Evolutionary conservation across 2,797 vertebrate species (phyloP).

Genomic region (Naso thynnoides): DNA sequence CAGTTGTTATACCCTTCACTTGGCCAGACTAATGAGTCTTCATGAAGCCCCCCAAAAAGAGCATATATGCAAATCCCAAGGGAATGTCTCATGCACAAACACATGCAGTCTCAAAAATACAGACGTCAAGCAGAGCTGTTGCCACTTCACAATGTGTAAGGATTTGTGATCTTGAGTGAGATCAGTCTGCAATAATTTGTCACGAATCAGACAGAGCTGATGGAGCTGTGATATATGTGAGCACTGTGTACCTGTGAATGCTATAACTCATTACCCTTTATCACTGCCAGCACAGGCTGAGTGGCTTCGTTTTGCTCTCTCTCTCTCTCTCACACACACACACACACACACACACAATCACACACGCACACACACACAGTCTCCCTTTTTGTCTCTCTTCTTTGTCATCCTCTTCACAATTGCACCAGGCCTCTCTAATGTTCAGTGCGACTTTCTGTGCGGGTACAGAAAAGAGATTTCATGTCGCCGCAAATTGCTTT

Average conservation of each 20-base stretch:
- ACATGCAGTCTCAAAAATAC: neutral
- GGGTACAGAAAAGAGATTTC: neutral
- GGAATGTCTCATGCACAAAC: slow-evolving; percentile 13
- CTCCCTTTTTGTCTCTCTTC: slow-evolving; percentile 32
- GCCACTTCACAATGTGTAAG: slow-evolving; percentile 3
- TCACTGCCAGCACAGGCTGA: slow-evolving; percentile 64
- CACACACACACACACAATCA: no score
- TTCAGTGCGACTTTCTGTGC: slow-evolving; percentile 5
- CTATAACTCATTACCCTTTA: slow-evolving; percentile 75
- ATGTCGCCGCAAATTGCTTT: slow-evolving; percentile 1
- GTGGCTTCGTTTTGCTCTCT: slow-evolving; percentile 38
- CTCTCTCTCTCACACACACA: neutral
- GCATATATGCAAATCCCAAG: slow-evolving; percentile 27
- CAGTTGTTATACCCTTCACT: slow-evolving; percentile 46
- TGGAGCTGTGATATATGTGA: slow-evolving; percentile 73
- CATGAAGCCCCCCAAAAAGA: slow-evolving; percentile 31
- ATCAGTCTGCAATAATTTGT: slow-evolving; percentile 56
- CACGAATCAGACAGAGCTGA: slow-evolving; percentile 63
- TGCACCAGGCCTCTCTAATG: slow-evolving; percentile 9
- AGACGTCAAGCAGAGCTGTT: slow-evolving; percentile 21
- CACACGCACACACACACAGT: neutral
- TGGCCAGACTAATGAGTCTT: slow-evolving; percentile 46
- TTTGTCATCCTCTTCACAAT: slow-evolving; percentile 38
- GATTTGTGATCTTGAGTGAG: slow-evolving; percentile 50
- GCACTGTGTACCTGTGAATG: slow-evolving; percentile 79